These are phyloP conservation scores for Epistrophe eligans DNA, from an alignment of 2,888 invertebrate species.

Conservation along the genomic window DNA sequence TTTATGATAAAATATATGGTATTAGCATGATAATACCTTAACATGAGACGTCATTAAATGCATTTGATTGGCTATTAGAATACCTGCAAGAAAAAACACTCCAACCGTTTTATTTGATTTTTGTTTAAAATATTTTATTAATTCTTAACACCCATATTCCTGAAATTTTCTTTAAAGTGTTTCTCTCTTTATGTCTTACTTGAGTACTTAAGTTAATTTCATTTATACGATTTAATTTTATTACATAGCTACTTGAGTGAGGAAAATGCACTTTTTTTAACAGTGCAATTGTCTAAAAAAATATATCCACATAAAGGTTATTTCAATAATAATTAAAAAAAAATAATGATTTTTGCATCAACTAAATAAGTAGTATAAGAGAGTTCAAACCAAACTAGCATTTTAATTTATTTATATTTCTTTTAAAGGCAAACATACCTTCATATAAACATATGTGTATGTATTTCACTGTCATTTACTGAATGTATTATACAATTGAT, in stretches of 20 bases:
- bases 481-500: not conserved
- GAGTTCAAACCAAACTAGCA: not conserved
- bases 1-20: too few relatives aligned
- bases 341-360: not conserved
- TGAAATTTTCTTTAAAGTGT: not conserved
- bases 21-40: too few relatives aligned
- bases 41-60: too few relatives aligned
- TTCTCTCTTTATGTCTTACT: not conserved
- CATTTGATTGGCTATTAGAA: too few relatives aligned
- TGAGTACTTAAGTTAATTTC: not conserved
- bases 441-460: not conserved
- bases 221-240: not conserved
- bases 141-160: not conserved
- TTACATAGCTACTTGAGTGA: not conserved
- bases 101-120: not conserved
- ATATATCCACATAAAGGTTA: not conserved
- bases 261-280: not conserved
- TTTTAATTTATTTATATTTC: not conserved
- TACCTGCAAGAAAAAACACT: too few relatives aligned
- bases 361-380: not conserved
- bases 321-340: too few relatives aligned
- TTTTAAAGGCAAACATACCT: not conserved
- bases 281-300: not conserved
- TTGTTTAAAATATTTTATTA: not conserved
- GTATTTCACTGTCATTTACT: not conserved